A percentile compares a stretch with the other conserved stretches of the same genome.
Conservation (phyloP, 2,888 invertebrate genomes). For the Yponomeuta plumbellus region DNA sequence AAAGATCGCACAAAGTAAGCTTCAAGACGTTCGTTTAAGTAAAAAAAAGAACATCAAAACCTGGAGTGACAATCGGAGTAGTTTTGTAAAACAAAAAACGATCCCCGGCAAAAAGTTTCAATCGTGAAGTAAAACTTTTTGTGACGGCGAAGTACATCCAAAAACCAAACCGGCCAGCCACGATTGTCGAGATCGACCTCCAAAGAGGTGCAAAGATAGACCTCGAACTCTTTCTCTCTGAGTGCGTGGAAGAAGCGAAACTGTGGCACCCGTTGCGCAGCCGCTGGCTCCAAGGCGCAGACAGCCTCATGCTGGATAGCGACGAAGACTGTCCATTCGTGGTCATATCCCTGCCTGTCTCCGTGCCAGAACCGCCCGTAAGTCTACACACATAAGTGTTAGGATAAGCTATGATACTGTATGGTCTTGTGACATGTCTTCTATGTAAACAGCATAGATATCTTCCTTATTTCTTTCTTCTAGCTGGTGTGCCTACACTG, state of each 20-base stretch:
- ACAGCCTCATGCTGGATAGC: slow-evolving; percentile 74
- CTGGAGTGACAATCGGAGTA: not conserved
- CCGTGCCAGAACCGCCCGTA: slow-evolving; percentile 67
- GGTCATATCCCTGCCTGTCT: slow-evolving; percentile 80
- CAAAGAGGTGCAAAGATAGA: not conserved
- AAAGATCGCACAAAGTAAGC: too few species aligned
- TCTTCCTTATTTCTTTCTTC: too few species aligned
- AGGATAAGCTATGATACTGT: too few species aligned
- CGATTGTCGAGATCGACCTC: not conserved
- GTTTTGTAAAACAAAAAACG: not conserved
- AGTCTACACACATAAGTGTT: slow-evolving; percentile 34
- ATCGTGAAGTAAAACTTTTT: not conserved
- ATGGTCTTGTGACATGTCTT: too few species aligned
- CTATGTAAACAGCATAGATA: too few species aligned
- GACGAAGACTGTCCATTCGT: slow-evolving; percentile 82
- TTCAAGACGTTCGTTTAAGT: too few species aligned
- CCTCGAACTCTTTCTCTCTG: not conserved
- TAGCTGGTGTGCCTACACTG: too few species aligned
- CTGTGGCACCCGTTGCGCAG: slow-evolving; percentile 67
- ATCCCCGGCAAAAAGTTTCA: not conserved
- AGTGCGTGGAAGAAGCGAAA: slow-evolving; percentile 29
- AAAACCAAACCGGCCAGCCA: not conserved
- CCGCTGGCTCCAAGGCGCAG: slow-evolving; percentile 65
- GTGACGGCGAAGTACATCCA: not conserved
- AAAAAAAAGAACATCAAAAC: not conserved